Percentiles rank a stretch among this genome's conserved stretches.
phyloP scores from a whole-genome alignment of 2,113 vertebrate genomes.

The Scomber colias region DNA sequence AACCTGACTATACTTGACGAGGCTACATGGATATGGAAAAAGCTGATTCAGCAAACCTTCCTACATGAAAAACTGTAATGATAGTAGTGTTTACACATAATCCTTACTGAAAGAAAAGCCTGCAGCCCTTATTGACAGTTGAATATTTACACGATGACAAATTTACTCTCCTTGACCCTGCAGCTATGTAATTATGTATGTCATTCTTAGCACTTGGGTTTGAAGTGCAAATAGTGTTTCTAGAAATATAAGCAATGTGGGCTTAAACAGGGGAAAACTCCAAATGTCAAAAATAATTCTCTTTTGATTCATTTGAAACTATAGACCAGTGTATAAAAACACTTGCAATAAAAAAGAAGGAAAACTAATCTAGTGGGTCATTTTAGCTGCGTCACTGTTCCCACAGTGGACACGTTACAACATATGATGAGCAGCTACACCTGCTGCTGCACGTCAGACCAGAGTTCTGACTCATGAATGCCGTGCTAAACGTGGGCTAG shows the following conservation, averaged over 20 bases:
- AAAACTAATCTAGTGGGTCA: no score
- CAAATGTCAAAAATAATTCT: slow-evolving; percentile 11
- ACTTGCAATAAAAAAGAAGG: neutral
- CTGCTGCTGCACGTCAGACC: slow-evolving; percentile 47
- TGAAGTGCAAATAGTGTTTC: neutral
- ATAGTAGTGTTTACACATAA: slow-evolving; percentile 42
- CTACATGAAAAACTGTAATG: slow-evolving; percentile 16
- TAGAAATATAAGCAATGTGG: neutral
- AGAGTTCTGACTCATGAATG: slow-evolving; percentile 30
- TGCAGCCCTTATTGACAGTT: slow-evolving; percentile 25
- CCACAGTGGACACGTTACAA: slow-evolving; percentile 13
- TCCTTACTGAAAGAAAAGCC: neutral
- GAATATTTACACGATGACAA: slow-evolving; percentile 32
- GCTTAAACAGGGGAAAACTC: neutral
- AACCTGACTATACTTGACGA: slow-evolving; percentile 6
- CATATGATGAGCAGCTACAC: slow-evolving; percentile 42
- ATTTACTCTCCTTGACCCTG: slow-evolving; percentile 1
- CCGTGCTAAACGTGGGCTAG: slow-evolving; percentile 30
- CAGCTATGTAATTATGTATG: neutral
- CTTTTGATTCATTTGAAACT: neutral
- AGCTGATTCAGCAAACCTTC: slow-evolving; percentile 34
- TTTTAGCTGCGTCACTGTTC: slow-evolving; percentile 36
- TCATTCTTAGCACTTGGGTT: neutral
- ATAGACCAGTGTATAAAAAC: neutral
- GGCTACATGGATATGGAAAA: slow-evolving; percentile 39